A percentile compares a stretch with the other conserved stretches of the same genome.
Evolutionary conservation across 2,113 vertebrate species (phyloP).

Genomic region (Crocuta crocuta): DNA sequence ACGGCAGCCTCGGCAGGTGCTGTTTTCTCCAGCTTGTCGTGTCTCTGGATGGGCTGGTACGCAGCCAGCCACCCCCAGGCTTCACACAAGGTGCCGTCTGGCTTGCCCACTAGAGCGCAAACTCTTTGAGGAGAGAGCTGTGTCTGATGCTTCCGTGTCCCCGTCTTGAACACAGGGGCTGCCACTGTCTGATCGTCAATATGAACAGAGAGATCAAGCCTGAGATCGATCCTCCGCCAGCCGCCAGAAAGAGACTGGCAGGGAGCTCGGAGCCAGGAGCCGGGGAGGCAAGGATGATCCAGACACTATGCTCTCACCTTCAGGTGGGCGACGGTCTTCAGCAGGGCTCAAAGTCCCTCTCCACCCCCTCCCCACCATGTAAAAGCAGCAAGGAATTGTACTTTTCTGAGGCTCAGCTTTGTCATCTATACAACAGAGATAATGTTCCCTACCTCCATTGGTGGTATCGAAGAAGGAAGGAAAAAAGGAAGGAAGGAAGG

Average conservation of each 20-base stretch:
- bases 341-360: background rate
- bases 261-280: background rate
- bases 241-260: fast-evolving
- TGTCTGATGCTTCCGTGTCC: background rate
- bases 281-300: background rate
- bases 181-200: background rate
- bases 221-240: background rate
- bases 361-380: background rate
- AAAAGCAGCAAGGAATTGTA: background rate
- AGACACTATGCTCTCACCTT: background rate
- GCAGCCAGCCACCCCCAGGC: background rate
- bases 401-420: background rate
- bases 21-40: background rate
- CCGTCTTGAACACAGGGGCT: background rate
- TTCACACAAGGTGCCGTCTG: background rate
- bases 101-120: fast-evolving
- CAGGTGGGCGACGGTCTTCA: fast-evolving
- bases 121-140: background rate
- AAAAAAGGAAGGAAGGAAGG: too few relatives aligned
- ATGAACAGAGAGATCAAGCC: background rate
- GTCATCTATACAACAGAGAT: background rate
- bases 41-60: background rate
- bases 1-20: constrained; percentile 59
- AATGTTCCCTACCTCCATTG: background rate
- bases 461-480: background rate